A percentile compares a stretch with the other conserved stretches of the same genome.
These are phyloP conservation scores for Alloscopus bannaensis DNA, from an alignment of 2,888 invertebrate species.

Conservation along the genomic window DNA sequence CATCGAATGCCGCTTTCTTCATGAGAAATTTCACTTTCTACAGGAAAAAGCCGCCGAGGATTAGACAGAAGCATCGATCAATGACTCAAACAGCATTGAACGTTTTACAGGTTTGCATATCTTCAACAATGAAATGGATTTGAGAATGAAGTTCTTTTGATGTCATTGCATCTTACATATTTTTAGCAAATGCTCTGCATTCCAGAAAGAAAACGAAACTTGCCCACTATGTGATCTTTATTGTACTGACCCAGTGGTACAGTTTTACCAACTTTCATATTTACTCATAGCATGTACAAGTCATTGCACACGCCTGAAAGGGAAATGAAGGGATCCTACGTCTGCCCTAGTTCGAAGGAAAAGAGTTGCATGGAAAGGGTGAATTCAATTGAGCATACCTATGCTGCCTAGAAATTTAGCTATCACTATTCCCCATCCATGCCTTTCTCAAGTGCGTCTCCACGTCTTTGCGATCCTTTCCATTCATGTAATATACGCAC, in stretches of 20 bases:
- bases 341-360: slow-evolving; percentile 27
- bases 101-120: slow-evolving; percentile 7
- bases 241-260: slow-evolving; percentile 41
- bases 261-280: no score
- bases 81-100: slow-evolving; percentile 5
- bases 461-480: no score
- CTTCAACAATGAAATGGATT: no score
- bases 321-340: slow-evolving; percentile 12
- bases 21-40: slow-evolving; percentile 4
- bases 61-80: background rate
- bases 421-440: slow-evolving; percentile 34
- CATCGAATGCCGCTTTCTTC: background rate
- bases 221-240: slow-evolving; percentile 19
- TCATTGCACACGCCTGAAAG: background rate
- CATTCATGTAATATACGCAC: slow-evolving; percentile 13
- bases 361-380: slow-evolving; percentile 27
- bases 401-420: no score
- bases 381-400: background rate
- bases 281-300: background rate
- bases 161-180: no score
- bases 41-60: background rate
- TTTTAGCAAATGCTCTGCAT: slow-evolving; percentile 27
- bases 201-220: slow-evolving; percentile 53
- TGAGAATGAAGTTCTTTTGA: no score
- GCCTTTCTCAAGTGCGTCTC: slow-evolving; percentile 7